Base-by-base conservation (phyloP, 2,797 vertebrate species). In the Falco berigora region DNA sequence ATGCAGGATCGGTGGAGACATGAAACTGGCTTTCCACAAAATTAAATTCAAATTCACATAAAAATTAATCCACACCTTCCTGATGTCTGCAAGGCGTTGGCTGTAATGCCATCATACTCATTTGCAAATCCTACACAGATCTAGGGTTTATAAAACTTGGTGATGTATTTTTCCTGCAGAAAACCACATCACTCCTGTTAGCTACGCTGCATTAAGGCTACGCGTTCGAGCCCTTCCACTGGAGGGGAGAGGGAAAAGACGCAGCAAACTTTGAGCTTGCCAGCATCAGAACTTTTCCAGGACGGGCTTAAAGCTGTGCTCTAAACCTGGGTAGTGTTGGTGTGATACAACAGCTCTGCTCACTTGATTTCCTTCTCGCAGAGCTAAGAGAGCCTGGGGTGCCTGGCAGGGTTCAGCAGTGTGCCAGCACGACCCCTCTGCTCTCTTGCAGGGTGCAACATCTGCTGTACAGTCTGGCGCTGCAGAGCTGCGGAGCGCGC, bases 21-120 rank as follows among this genome's bases (percentile, higher is more conserved):
- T 47, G 96, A 96, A 97, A 78, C 92, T 28, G 86, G 76, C 87
- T 96, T 92, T 95, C 95, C 92, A 96, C 94, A 96, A 97, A 96
- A 97, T 97, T 96, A 97, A 97, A 96, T 95, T 96, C 94, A 96
- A 97, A 97, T 97, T 95, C 95, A 96, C 94, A 91, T 96, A 96
- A 97, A 91, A 96, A 97, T 97, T 96, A 96, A 96, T 96, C 89
- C 94, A 92, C 94, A 75, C 92, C 94, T 96, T 76, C 82, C 73
- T 85, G 50, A 66, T 85, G 97, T 94, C 96, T 8, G 19, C 25
- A 7, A 90, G 95, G 95, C 11, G 1, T 94, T 97, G 92, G 94
- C 92, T 90, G 82, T 18, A 71, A 80, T 15, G 68, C 88, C 3
- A 2, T 9, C 90, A 88, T 1, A 27, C 88, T 95, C 94, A 87